phyloP scores from a whole-genome alignment of 2,888 invertebrate genomes.

The Watsonalla binaria region DNA sequence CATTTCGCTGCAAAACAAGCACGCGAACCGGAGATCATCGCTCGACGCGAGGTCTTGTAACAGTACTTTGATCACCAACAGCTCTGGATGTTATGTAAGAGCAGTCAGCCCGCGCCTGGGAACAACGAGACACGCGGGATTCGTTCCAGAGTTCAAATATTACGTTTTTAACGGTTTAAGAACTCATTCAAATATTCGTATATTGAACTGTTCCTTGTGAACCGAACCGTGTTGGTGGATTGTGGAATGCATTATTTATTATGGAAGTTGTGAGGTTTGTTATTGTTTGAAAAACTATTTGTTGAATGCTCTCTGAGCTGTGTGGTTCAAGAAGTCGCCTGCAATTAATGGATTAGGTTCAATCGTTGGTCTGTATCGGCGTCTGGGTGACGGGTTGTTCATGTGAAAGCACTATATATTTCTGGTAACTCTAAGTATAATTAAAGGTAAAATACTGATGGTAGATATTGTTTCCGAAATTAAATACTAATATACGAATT shows the following conservation, averaged over 20 bases:
- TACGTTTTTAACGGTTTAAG: not conserved
- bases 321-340: too few species aligned
- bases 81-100: constrained; percentile 66
- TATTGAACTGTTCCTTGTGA: not conserved
- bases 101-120: constrained; percentile 63
- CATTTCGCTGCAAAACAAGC: constrained; percentile 72
- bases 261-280: constrained; percentile 28
- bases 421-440: too few species aligned
- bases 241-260: constrained; percentile 4
- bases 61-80: constrained; percentile 65
- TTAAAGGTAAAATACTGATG: too few species aligned
- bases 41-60: constrained; percentile 68
- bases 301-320: too few species aligned
- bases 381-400: too few species aligned
- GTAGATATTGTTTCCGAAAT: too few species aligned
- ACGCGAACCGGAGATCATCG: constrained; percentile 73
- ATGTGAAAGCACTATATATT: too few species aligned
- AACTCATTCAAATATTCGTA: not conserved
- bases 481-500: too few species aligned
- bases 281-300: not conserved
- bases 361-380: too few species aligned
- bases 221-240: not conserved
- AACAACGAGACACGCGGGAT: constrained; percentile 51
- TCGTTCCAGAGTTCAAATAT: constrained; percentile 7
- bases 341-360: too few species aligned